A percentile compares a stretch with the other conserved stretches of the same genome.
Conservation (phyloP, 2,797 vertebrate genomes). For the Amphiprion clarkii region DNA sequence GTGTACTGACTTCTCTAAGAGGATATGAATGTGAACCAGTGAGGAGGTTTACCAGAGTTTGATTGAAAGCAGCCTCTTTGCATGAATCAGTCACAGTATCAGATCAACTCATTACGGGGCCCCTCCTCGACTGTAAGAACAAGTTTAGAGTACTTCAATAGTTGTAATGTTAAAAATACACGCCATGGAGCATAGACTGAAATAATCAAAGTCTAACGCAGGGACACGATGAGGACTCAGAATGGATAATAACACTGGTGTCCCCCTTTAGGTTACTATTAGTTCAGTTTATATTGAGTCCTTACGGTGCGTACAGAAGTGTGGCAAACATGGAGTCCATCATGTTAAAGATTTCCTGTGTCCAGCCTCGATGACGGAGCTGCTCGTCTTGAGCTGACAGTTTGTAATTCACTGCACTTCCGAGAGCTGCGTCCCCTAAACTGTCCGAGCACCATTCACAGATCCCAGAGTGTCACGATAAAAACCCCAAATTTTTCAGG, state of each 20-base stretch:
- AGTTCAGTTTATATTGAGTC: neutral
- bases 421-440: constrained; percentile 43
- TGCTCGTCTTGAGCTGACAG: constrained; percentile 3
- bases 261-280: neutral
- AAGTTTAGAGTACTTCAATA: too few relatives aligned
- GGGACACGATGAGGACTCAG: too few relatives aligned
- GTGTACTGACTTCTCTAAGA: neutral
- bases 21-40: neutral
- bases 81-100: constrained; percentile 5
- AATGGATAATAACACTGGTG: neutral
- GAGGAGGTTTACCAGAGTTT: constrained; percentile 1
- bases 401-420: constrained; percentile 34
- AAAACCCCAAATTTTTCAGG: constrained; percentile 7
- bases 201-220: too few relatives aligned
- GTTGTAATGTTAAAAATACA: constrained; percentile 4
- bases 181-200: neutral
- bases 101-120: neutral
- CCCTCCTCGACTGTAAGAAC: too few relatives aligned
- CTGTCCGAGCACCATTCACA: constrained; percentile 20
- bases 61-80: neutral
- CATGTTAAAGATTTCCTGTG: constrained; percentile 9
- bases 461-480: constrained; percentile 11
- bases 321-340: neutral
- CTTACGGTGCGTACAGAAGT: neutral
- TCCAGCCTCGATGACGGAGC: neutral